These are phyloP conservation scores for Manacus vitellinus DNA, from an alignment of 2,113 vertebrate genomes.

Conservation along the genomic window DNA sequence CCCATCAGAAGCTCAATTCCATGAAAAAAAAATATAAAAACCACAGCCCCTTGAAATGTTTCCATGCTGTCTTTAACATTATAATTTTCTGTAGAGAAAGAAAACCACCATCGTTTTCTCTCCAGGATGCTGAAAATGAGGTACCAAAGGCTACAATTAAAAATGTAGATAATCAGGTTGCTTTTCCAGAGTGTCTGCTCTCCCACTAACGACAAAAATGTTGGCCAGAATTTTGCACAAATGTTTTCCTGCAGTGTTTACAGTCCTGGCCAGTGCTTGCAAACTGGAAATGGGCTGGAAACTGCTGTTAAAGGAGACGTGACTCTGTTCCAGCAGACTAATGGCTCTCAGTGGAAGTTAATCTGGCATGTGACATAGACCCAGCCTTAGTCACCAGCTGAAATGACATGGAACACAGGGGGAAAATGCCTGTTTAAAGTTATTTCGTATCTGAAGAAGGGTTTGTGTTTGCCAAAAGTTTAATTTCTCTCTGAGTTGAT, in stretches of 20 bases:
- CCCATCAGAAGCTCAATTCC: background rate
- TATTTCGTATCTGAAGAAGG: background rate
- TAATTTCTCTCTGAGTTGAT: background rate
- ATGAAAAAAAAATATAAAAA: background rate
- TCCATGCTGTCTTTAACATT: background rate
- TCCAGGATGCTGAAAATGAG: background rate
- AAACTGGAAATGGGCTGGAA: constrained; percentile 40
- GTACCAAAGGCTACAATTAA: background rate
- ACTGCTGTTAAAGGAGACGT: background rate
- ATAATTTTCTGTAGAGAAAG: background rate
- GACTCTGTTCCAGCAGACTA: background rate
- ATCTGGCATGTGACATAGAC: background rate
- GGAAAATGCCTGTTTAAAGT: background rate
- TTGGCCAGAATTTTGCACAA: background rate
- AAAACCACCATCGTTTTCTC: background rate
- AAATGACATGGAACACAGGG: background rate
- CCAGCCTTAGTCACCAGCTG: background rate
- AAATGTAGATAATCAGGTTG: background rate
- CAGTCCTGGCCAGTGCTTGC: background rate
- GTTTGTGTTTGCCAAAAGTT: background rate
- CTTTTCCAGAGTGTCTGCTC: background rate
- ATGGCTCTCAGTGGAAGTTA: background rate
- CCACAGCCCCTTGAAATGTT: background rate
- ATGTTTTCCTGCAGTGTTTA: constrained; percentile 33
- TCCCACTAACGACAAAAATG: background rate